These are phyloP conservation scores for Nysson spinosus DNA, from an alignment of 2,888 invertebrate species.

Conservation along the genomic window DNA sequence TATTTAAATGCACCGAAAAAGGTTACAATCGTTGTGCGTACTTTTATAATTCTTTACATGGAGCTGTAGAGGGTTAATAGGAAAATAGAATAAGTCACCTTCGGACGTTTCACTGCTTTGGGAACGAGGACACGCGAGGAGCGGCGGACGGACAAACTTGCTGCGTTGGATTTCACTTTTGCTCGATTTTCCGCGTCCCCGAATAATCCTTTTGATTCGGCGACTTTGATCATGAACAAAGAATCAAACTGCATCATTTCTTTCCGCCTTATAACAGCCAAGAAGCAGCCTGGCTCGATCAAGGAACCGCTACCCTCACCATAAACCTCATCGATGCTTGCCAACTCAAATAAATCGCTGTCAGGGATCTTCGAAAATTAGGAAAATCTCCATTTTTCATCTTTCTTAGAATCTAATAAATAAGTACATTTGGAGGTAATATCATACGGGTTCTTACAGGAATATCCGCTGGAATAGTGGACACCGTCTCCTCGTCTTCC, in stretches of 20 bases:
- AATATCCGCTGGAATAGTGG: neutral
- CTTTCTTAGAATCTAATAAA: too few relatives aligned
- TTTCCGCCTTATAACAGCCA: constrained; percentile 84
- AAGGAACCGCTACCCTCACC: constrained; percentile 78
- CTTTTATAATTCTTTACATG: too few relatives aligned
- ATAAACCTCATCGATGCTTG: constrained; percentile 81
- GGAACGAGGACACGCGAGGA: neutral
- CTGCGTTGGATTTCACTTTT: too few relatives aligned
- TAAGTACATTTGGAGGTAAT: neutral
- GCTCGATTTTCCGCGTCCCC: constrained; percentile 79
- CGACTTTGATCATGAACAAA: constrained; percentile 90
- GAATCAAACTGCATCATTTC: constrained; percentile 88
- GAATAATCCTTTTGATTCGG: constrained; percentile 88
- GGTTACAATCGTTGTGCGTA: too few relatives aligned
- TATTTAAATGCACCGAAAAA: too few relatives aligned
- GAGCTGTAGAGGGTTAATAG: too few relatives aligned
- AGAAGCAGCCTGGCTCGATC: constrained; percentile 81
- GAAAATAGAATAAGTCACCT: too few relatives aligned
- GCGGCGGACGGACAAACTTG: too few relatives aligned
- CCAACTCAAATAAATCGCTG: constrained; percentile 84
- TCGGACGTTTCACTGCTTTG: constrained; percentile 31
- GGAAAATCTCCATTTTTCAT: neutral
- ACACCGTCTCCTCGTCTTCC: too few relatives aligned
- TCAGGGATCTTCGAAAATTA: constrained; percentile 80
- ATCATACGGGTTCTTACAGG: constrained; percentile 25